These are phyloP conservation scores for Phytoseiulus persimilis DNA, from an alignment of 2,888 invertebrate genomes.

Conservation along the genomic window DNA sequence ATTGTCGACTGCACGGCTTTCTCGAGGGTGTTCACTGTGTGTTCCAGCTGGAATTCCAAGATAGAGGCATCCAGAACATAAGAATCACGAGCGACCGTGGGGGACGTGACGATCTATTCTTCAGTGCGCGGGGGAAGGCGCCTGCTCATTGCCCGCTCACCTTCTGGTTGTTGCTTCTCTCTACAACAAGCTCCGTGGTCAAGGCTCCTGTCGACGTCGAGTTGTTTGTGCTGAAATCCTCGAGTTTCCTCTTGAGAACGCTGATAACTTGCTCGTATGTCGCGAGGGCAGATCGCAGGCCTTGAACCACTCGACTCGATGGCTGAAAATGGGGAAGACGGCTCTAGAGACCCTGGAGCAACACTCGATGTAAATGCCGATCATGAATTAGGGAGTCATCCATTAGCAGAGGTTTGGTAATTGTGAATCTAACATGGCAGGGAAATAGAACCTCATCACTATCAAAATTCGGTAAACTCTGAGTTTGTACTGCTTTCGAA, in stretches of 20 bases:
- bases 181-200: slow-evolving; percentile 6
- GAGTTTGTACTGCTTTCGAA: slow-evolving; percentile 9
- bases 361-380: too few species aligned
- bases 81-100: too few species aligned
- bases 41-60: neutral
- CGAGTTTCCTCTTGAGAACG: neutral
- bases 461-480: neutral
- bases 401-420: neutral
- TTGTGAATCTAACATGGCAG: neutral
- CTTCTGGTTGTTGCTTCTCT: slow-evolving; percentile 25
- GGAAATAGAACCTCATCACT: neutral
- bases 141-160: neutral
- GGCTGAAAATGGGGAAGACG: too few species aligned
- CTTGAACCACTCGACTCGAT: neutral
- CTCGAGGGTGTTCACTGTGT: slow-evolving; percentile 1
- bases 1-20: slow-evolving; percentile 14
- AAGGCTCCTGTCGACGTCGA: neutral
- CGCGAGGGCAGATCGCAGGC: neutral
- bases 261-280: neutral
- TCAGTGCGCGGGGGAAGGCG: too few species aligned
- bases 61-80: neutral
- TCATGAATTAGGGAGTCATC: too few species aligned
- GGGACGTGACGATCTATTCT: too few species aligned
- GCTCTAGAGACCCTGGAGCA: too few species aligned
- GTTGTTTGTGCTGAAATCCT: slow-evolving; percentile 25